A percentile compares a stretch with the other conserved stretches of the same genome.
These are phyloP conservation scores for Cochlearius cochlearius DNA, from an alignment of 2,113 vertebrate species.

Conservation along the genomic window DNA sequence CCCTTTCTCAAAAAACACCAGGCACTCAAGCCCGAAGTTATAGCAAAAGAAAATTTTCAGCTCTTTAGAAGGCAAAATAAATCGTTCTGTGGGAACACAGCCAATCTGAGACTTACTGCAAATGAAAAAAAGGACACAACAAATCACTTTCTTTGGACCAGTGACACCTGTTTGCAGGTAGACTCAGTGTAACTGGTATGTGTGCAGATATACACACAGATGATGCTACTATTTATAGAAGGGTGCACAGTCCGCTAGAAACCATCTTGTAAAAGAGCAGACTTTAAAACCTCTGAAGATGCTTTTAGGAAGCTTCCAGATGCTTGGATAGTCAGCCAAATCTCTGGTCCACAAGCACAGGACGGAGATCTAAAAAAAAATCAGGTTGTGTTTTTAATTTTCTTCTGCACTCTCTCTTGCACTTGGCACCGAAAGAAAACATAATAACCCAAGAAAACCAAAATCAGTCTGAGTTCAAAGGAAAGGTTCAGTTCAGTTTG, in stretches of 20 bases:
- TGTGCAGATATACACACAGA: not conserved
- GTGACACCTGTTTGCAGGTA: not conserved
- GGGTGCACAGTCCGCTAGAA: not conserved
- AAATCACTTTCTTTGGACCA: not conserved
- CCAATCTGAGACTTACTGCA: not conserved
- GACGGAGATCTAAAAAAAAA: not conserved
- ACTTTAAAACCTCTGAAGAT: constrained; percentile 6
- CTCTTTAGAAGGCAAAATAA: not conserved
- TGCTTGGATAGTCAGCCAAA: constrained; percentile 23
- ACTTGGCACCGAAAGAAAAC: not conserved
- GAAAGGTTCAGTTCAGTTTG: not conserved
- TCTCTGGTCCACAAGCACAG: not conserved
- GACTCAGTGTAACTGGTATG: not conserved
- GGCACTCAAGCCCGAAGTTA: not conserved
- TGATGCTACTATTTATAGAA: not conserved
- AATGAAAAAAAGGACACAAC: not conserved
- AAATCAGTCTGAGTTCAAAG: not conserved
- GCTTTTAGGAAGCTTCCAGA: constrained; percentile 3
- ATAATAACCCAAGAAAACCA: not conserved
- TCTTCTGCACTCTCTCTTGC: not conserved
- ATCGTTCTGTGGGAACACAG: not conserved
- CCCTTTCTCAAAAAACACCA: not conserved
- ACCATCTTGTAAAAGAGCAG: not conserved
- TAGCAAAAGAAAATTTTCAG: not conserved
- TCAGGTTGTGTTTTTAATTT: constrained; percentile 23